Percentiles rank a stretch among this genome's conserved stretches.
These are phyloP conservation scores for Lithobius niger DNA, from an alignment of 1,140 invertebrate species.

Conservation along the genomic window DNA sequence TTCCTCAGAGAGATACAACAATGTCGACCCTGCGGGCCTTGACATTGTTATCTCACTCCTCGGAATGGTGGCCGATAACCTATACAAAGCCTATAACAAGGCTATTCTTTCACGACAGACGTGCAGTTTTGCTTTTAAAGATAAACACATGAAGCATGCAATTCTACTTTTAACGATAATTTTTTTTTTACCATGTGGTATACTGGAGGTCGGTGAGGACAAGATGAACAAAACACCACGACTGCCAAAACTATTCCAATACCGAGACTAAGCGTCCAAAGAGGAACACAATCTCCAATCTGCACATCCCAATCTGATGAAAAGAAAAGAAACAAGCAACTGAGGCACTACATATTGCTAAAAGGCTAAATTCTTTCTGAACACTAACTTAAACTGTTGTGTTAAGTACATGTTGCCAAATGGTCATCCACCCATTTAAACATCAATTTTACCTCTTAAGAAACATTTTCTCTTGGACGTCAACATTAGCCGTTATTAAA, in stretches of 20 bases:
- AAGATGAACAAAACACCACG: not conserved
- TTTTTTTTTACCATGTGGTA: constrained; percentile 8
- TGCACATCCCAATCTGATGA: not conserved
- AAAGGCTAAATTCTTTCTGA: not conserved
- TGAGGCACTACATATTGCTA: not conserved
- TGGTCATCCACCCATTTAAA: too few species aligned
- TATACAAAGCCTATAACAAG: not conserved
- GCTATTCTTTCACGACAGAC: not conserved
- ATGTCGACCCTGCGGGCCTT: not conserved
- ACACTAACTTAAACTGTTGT: not conserved
- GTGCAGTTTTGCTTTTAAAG: constrained; percentile 16
- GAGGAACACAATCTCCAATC: not conserved
- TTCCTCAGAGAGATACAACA: not conserved
- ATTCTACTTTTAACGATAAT: not conserved
- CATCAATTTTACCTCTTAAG: not conserved
- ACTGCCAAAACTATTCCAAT: not conserved
- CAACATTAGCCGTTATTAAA: too few species aligned
- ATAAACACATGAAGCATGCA: constrained; percentile 21
- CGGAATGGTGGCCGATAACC: not conserved
- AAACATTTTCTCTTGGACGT: not conserved
- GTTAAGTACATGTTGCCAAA: too few species aligned
- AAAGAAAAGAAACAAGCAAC: not conserved
- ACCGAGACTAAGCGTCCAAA: not conserved
- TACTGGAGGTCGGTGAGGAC: not conserved
- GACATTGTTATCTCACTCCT: not conserved